A percentile compares a stretch with the other conserved stretches of the same genome.
phyloP scores from a whole-genome alignment of 2,113 vertebrate genomes.

The Nymphicus hollandicus region DNA sequence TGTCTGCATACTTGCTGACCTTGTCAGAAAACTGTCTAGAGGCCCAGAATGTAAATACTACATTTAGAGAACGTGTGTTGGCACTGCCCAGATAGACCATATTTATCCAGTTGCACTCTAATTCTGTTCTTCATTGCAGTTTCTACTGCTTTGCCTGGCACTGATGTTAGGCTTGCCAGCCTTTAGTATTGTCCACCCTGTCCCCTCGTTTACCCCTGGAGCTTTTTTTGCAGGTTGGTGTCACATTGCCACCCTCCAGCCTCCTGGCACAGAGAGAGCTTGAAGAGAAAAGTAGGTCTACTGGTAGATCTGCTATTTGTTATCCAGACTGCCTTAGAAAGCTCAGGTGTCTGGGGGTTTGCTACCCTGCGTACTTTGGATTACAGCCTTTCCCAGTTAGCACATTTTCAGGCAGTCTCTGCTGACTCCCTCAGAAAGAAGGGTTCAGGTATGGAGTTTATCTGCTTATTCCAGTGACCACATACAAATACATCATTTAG shows the following conservation, averaged over 20 bases:
- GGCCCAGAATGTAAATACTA: background rate
- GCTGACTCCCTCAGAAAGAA: background rate
- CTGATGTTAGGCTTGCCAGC: background rate
- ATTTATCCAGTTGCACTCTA: background rate
- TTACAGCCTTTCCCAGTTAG: background rate
- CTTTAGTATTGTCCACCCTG: background rate
- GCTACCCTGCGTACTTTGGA: background rate
- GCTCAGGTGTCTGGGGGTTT: background rate
- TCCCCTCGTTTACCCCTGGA: background rate
- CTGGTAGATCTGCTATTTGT: background rate
- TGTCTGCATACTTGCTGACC: background rate
- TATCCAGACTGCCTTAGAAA: background rate
- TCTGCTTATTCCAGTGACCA: background rate
- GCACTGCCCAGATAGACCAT: background rate
- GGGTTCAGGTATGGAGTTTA: background rate
- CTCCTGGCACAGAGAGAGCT: background rate
- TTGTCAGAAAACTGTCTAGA: background rate
- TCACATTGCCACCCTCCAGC: background rate
- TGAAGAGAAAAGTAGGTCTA: background rate
- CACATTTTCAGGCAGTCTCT: background rate
- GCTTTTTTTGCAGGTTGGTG: background rate
- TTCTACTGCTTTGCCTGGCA: background rate
- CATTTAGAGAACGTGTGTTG: background rate
- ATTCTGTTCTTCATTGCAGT: background rate
- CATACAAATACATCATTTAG: background rate